A percentile compares a stretch with the other conserved stretches of the same genome.
Evolutionary conservation across 1,140 invertebrate species (phyloP).

Genomic region (Sinonovacula constricta): DNA sequence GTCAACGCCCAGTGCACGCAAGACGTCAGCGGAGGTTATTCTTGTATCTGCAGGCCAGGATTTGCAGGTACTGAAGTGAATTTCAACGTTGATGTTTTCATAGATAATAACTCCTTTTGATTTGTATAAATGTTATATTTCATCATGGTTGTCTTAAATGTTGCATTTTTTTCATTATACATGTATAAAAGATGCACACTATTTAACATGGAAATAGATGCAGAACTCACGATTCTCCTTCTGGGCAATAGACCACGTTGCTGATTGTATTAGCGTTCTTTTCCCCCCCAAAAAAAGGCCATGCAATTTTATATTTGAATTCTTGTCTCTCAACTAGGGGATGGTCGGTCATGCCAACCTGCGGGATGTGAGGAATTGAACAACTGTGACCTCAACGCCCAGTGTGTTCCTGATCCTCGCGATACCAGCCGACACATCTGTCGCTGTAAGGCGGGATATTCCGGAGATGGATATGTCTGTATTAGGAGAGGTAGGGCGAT

Average conservation of each 20-base stretch:
- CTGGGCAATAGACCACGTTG: no score
- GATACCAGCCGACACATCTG: conserved; percentile 76
- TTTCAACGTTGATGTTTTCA: no score
- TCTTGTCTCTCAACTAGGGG: conserved; percentile 53
- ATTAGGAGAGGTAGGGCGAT: conserved; percentile 54
- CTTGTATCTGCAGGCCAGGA: conserved; percentile 88
- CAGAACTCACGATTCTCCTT: no score
- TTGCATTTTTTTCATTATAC: no score
- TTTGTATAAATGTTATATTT: no score
- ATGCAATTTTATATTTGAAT: no score
- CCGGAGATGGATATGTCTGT: conserved; percentile 84
- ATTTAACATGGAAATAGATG: no score
- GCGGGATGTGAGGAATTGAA: conserved; percentile 65
- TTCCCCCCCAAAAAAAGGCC: no score
- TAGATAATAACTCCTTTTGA: no score
- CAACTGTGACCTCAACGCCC: conserved; percentile 70
- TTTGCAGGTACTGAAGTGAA: conserved; percentile 81
- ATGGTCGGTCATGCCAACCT: conserved; percentile 63
- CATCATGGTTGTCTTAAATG: no score
- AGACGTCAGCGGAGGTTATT: conserved; percentile 82
- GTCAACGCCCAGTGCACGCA: conserved; percentile 88
- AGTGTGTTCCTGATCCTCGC: conserved; percentile 62
- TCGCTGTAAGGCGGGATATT: conserved; percentile 73
- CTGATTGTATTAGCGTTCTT: no score
- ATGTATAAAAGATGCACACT: no score